Percentiles rank a stretch among this genome's conserved stretches.
phyloP scores from a whole-genome alignment of 37 sponge, comb jelly and placozoan genomes.

The Spongilla lacustris region DNA sequence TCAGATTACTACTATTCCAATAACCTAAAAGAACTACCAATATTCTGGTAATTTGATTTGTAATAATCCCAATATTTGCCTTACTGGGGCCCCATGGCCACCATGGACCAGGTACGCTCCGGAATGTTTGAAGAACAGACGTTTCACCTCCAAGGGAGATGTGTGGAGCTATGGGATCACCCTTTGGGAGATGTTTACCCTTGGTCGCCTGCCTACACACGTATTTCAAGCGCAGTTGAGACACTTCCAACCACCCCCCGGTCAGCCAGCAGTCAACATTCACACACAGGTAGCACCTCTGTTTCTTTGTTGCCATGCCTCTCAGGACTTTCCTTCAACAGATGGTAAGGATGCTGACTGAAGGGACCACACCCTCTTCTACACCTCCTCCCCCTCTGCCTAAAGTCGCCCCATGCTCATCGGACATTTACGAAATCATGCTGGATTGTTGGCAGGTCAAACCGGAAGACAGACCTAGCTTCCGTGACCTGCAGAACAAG shows the following conservation, averaged over 20 bases:
- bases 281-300: too few relatives aligned
- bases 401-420: neutral
- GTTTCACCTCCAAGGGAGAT: constrained; percentile 56
- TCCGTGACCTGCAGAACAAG: constrained; percentile 12
- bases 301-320: too few relatives aligned
- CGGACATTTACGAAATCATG: constrained; percentile 36
- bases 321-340: neutral
- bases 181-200: constrained; percentile 70
- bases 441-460: constrained; percentile 50
- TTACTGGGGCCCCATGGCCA: neutral
- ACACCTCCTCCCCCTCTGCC: constrained; percentile 9
- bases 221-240: neutral
- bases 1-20: constrained; percentile 46
- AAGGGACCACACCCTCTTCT: too few relatives aligned
- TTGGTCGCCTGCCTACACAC: constrained; percentile 35
- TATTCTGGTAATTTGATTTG: constrained; percentile 45
- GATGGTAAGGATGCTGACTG: neutral
- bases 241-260: neutral
- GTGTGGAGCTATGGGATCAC: constrained; percentile 76
- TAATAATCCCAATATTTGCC: neutral
- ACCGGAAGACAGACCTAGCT: constrained; percentile 40
- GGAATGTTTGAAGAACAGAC: constrained; percentile 50
- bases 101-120: constrained; percentile 62
- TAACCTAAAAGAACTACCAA: constrained; percentile 25
- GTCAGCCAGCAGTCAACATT: neutral